Evolutionary conservation across 1,140 invertebrate species (phyloP).

Genomic region (Cardiocondyla obscurior): DNA sequence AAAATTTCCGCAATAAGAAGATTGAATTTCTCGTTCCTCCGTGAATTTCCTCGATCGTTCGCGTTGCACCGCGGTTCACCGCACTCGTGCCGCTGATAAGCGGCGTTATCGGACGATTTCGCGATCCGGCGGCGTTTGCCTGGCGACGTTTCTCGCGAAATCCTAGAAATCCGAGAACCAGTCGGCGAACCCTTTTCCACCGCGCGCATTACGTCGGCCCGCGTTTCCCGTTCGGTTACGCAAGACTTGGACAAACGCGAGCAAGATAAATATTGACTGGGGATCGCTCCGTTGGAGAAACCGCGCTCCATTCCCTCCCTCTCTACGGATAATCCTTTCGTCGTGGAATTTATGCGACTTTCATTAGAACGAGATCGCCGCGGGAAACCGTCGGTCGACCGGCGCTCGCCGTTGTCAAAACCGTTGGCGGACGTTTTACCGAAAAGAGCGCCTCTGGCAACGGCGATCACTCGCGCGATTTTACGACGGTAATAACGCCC

Average conservation of each 20-base stretch:
- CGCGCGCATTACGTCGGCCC: background rate
- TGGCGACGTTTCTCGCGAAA: background rate
- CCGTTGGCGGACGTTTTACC: background rate
- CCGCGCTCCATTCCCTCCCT: background rate
- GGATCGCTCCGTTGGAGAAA: background rate
- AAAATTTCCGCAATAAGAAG: constrained; percentile 36
- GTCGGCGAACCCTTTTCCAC: background rate
- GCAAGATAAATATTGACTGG: background rate
- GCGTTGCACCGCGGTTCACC: constrained; percentile 11
- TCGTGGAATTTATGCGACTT: background rate
- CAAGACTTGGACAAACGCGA: background rate
- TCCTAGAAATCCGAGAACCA: constrained; percentile 13
- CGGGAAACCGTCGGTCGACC: background rate
- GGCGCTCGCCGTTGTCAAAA: background rate
- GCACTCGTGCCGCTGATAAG: constrained; percentile 25
- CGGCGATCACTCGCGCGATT: constrained; percentile 28
- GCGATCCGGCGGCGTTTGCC: constrained; percentile 34
- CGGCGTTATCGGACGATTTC: constrained; percentile 33
- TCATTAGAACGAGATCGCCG: background rate
- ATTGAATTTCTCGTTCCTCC: constrained; percentile 28
- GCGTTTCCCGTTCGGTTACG: background rate
- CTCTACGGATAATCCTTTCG: background rate
- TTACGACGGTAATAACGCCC: constrained; percentile 23
- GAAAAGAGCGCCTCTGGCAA: background rate
- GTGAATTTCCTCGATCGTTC: constrained; percentile 12